Base-by-base conservation (phyloP, 2,888 invertebrate species). In the Drosophila neutralis region DNA sequence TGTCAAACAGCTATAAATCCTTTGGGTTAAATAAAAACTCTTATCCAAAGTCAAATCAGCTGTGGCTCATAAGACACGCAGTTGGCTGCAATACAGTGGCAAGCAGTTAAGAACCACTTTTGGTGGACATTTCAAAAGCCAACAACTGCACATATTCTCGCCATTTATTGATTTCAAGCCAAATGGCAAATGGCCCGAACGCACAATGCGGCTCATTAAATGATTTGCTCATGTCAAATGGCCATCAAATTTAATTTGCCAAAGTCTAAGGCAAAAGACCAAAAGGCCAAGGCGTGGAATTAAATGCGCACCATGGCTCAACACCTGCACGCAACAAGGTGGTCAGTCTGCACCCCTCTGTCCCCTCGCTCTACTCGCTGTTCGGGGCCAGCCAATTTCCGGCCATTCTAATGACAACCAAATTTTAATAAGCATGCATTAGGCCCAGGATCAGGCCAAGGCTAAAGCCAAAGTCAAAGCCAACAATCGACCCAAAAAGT, bases 401-500 rank as follows among this genome's bases (percentile, higher is more conserved):
- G 75, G 58, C 31, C 67, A 51, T 53, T 77, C 66, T 85, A 82
- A 90, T 85, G 88, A 76, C 90, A 78, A 66, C 62, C 48, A 71
- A 74, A 83, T 88, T 87, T 78, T 83, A 90, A 87, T 90, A 83
- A 88, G 82, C 79, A 65, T 81, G 70, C 86, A 87, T 85, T 79
- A 87, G 66, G 52, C 40, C 48, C 31, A 38, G 27, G 7, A n/a
- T 40, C 27, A 2, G 27, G n/a, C 56, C 27, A 15, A 38, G 13
- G 27, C 27, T 29, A 68, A 69, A 68, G 51, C 38, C 52, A 65
- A 68, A 62, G 38, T 21, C 18, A 45, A 53, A 66, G 64, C 67
- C 66, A 65, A 65, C 54, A 52, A 53, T 59, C 56, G 63, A 80
- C 69, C 69, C 70, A 62, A 69, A 71, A 71, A 73, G 57, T 62